Conservation (phyloP, 1,140 invertebrate genomes). For the Zaprionus africanus region DNA sequence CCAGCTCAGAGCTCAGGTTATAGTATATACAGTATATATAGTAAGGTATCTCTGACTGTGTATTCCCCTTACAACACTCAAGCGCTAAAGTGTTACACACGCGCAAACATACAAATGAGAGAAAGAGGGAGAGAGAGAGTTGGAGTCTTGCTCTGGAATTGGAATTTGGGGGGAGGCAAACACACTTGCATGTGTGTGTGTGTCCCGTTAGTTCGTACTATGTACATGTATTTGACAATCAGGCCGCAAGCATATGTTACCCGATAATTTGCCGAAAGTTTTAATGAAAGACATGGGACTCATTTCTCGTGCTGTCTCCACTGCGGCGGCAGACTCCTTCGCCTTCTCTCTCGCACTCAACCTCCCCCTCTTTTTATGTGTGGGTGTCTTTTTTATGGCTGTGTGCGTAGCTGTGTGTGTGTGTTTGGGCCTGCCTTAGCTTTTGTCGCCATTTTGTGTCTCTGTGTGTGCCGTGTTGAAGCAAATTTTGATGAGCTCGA, state of each 20-base stretch:
- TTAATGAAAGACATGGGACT: conserved; percentile 84
- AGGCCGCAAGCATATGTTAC: conserved; percentile 84
- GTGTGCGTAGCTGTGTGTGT: conserved; percentile 26
- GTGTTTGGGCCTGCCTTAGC: conserved; percentile 19
- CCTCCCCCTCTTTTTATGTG: conserved; percentile 27
- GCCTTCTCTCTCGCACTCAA: conserved; percentile 5
- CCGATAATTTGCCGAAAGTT: conserved; percentile 85
- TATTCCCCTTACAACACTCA: conserved; percentile 79
- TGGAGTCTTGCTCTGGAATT: not conserved
- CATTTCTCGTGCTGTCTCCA: conserved; percentile 72
- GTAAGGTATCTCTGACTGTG: not conserved
- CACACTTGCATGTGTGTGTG: not conserved
- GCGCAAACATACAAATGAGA: conserved; percentile 35
- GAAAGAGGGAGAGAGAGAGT: conserved; percentile 3
- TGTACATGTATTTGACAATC: conserved; percentile 66
- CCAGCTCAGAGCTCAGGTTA: conserved; percentile 13
- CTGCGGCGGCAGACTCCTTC: conserved; percentile 10
- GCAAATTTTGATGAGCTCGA: conserved; percentile 76
- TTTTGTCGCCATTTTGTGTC: conserved; percentile 70
- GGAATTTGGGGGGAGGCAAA: conserved; percentile 8
- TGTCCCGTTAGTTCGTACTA: conserved; percentile 18
- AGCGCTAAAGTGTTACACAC: conserved; percentile 74
- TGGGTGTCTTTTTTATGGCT: conserved; percentile 23
- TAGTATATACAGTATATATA: conserved; percentile 17
- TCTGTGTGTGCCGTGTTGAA: conserved; percentile 45